Evolutionary conservation across 2,113 vertebrate genomes (phyloP).

Genomic region (Notarius quadriscutis): DNA sequence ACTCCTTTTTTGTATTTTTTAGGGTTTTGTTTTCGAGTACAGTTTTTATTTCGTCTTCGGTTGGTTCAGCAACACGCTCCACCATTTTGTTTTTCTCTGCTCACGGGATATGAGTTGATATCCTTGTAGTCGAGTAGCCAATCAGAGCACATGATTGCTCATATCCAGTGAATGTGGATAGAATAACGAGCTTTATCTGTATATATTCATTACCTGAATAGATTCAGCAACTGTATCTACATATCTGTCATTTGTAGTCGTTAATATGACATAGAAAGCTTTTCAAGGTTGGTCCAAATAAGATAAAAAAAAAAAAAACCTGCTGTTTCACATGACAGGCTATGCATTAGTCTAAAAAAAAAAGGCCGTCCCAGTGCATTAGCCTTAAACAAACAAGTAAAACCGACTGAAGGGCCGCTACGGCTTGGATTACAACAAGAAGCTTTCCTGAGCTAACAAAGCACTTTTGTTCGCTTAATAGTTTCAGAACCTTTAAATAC

Average conservation of each 20-base stretch:
- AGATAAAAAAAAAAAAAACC: not conserved
- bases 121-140: too few species aligned
- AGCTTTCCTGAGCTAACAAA: slow-evolving; percentile 34
- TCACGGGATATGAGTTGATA: too few species aligned
- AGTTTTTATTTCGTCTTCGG: too few species aligned
- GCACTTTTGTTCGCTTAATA: slow-evolving; percentile 49
- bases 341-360: not conserved
- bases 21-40: too few species aligned
- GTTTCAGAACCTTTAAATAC: slow-evolving; percentile 51
- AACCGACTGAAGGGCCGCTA: slow-evolving; percentile 20
- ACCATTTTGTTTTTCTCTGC: too few species aligned
- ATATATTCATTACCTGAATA: not conserved
- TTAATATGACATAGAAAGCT: not conserved
- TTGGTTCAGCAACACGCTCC: too few species aligned
- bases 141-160: too few species aligned
- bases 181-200: not conserved
- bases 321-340: not conserved
- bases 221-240: not conserved
- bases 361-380: not conserved
- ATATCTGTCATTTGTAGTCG: not conserved
- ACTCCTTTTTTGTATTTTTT: too few species aligned
- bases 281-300: not conserved
- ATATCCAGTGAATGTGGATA: too few species aligned
- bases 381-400: slow-evolving; percentile 38
- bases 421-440: slow-evolving; percentile 33